phyloP scores from a whole-genome alignment of 64 coral and sea anemone species.

The Anthopleura sola region DNA sequence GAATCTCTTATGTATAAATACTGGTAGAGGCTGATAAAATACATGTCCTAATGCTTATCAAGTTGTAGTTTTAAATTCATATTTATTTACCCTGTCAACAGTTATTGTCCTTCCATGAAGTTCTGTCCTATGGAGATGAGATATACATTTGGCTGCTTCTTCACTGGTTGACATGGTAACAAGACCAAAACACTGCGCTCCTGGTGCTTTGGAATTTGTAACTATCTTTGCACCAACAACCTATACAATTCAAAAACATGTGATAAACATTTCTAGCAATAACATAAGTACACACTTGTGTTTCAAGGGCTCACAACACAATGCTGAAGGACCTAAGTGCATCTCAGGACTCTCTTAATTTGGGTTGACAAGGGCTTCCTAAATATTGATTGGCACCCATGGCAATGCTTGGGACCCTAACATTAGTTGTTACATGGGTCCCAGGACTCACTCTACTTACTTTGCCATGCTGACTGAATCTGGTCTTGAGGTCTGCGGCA shows the following conservation, averaged over 20 bases:
- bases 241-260: slow-evolving; percentile 4
- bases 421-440: too few species aligned
- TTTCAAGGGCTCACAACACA: too few species aligned
- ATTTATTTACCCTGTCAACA: slow-evolving; percentile 87
- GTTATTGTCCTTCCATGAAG: slow-evolving; percentile 94
- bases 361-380: too few species aligned
- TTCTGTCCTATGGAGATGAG: slow-evolving; percentile 93
- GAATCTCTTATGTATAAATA: too few species aligned
- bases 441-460: slow-evolving; percentile 32
- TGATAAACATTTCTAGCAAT: too few species aligned
- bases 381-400: too few species aligned
- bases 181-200: slow-evolving; percentile 97
- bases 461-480: slow-evolving; percentile 98
- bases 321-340: too few species aligned
- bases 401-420: too few species aligned
- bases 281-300: too few species aligned
- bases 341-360: too few species aligned
- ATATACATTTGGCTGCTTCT: slow-evolving; percentile 98
- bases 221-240: slow-evolving; percentile 99
- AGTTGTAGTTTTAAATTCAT: background rate
- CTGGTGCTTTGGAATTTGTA: slow-evolving; percentile 95
- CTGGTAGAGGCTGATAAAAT: too few species aligned
- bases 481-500: slow-evolving; percentile 95
- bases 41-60: too few species aligned
- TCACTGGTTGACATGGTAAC: slow-evolving; percentile 99